Percentiles rank a stretch among this genome's conserved stretches.
Conservation (phyloP, 2,113 vertebrate genomes). For the Conger conger region DNA sequence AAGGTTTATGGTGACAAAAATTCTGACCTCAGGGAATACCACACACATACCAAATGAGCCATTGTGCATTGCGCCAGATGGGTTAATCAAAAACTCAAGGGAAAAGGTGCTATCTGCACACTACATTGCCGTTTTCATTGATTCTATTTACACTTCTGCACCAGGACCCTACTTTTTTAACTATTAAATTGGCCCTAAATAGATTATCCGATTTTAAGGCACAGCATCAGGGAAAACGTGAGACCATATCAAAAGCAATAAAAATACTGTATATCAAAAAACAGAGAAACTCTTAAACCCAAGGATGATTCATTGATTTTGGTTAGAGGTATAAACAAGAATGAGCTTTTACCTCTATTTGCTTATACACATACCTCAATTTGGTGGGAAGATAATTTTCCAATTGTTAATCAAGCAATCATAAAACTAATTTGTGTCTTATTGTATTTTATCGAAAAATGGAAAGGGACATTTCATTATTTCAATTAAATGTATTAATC, state of each 20-base stretch:
- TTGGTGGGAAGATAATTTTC: constrained; percentile 99
- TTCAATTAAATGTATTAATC: constrained; percentile 99
- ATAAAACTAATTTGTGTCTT: constrained; percentile 99
- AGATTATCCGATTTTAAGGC: constrained; percentile 98
- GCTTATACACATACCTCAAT: no score
- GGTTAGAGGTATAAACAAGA: constrained; percentile 98
- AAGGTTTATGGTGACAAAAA: constrained; percentile 57
- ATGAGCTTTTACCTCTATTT: no score
- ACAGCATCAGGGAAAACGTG: constrained; percentile 91
- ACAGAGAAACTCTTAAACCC: constrained; percentile 99
- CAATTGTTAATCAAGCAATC: constrained; percentile 97
- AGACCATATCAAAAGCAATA: constrained; percentile 97
- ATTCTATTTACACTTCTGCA: constrained; percentile 68
- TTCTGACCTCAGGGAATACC: constrained; percentile 43
- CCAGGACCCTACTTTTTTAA: constrained; percentile 88
- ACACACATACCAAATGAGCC: constrained; percentile 35
- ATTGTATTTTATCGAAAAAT: constrained; percentile 99
- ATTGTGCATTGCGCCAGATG: constrained; percentile 63
- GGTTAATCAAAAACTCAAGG: constrained; percentile 76
- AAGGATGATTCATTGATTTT: constrained; percentile 97
- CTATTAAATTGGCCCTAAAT: constrained; percentile 96
- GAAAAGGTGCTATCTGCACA: constrained; percentile 74
- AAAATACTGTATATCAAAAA: constrained; percentile 99
- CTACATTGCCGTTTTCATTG: constrained; percentile 73
- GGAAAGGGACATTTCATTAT: constrained; percentile 97